phyloP scores from a whole-genome alignment of 2,888 invertebrate species.

The Tinea trinotella region DNA sequence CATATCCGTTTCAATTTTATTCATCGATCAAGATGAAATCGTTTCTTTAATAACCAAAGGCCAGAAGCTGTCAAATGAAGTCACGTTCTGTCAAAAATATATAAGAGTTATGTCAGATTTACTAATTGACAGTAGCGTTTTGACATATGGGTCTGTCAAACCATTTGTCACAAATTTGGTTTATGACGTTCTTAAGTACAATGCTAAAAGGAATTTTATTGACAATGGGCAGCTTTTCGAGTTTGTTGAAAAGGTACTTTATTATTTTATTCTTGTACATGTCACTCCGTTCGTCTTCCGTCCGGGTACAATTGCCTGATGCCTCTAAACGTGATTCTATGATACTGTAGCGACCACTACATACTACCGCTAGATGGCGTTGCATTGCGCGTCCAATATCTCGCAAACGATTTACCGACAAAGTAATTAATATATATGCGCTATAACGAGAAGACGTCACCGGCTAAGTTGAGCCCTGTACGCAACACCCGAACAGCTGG shows the following conservation, averaged over 20 bases:
- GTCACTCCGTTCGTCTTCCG: too few species aligned
- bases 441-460: too few species aligned
- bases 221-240: neutral
- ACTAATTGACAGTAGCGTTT: constrained; percentile 27
- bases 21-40: constrained; percentile 26
- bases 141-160: constrained; percentile 27
- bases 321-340: too few species aligned
- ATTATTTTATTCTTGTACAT: too few species aligned
- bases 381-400: too few species aligned
- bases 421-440: too few species aligned
- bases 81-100: constrained; percentile 30
- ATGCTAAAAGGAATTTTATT: constrained; percentile 24
- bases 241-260: constrained; percentile 6
- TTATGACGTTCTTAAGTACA: constrained; percentile 31
- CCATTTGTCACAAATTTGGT: constrained; percentile 27
- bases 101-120: constrained; percentile 31
- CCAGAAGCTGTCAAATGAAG: constrained; percentile 22
- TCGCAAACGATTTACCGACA: too few species aligned
- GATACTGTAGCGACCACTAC: too few species aligned
- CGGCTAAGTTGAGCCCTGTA: too few species aligned
- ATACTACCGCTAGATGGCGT: too few species aligned
- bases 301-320: too few species aligned
- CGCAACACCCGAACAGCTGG: too few species aligned
- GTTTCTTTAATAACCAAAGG: constrained; percentile 27
- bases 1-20: constrained; percentile 30